Conservation (phyloP, 2,797 vertebrate species). For the Sparus aurata region DNA sequence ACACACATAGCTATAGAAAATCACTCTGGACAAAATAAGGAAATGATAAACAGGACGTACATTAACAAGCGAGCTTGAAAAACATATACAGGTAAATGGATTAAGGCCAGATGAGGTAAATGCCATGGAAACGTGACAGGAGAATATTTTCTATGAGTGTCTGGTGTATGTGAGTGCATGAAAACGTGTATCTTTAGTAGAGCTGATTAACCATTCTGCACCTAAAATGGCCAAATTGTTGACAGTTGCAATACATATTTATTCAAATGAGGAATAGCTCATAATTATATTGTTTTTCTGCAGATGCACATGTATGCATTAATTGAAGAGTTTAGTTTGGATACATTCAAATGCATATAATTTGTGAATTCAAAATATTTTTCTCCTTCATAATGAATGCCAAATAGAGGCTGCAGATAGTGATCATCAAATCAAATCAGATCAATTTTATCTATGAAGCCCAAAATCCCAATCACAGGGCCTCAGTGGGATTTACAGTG, state of each 20-base stretch:
- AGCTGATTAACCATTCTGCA: slow-evolving; percentile 13
- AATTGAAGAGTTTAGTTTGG: background rate
- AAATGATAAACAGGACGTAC: background rate
- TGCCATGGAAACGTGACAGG: slow-evolving; percentile 35
- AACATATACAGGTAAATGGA: background rate
- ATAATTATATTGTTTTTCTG: background rate
- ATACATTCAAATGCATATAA: background rate
- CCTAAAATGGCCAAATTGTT: background rate
- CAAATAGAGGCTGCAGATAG: too few species aligned
- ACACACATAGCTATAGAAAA: slow-evolving; percentile 2
- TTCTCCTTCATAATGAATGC: too few species aligned
- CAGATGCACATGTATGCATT: background rate
- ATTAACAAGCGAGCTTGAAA: background rate
- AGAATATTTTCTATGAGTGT: background rate
- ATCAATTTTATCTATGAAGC: too few species aligned
- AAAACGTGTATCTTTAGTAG: background rate
- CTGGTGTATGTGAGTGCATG: slow-evolving; percentile 9
- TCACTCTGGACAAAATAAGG: background rate
- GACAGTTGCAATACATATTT: background rate
- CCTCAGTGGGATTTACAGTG: too few species aligned
- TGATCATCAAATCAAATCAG: too few species aligned
- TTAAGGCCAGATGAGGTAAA: background rate
- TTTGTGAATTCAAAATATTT: background rate
- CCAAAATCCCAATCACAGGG: too few species aligned
- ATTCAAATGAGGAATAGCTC: background rate